These are phyloP conservation scores for Scolopax bukidnonensis DNA, from an alignment of 2,797 vertebrate species.

Conservation along the genomic window DNA sequence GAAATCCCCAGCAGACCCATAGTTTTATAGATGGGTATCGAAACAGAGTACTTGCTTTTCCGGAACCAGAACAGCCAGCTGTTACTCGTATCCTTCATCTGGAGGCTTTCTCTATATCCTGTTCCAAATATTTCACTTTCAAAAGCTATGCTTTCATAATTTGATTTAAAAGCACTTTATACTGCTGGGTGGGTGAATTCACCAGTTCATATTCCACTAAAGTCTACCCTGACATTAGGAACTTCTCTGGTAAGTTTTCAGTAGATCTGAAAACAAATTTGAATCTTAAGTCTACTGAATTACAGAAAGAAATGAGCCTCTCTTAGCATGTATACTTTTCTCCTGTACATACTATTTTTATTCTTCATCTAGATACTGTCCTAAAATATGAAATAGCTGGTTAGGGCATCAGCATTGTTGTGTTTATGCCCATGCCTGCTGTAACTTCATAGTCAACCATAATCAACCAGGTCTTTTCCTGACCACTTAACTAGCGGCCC, in stretches of 20 bases:
- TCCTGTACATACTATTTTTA: neutral
- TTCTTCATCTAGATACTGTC: neutral
- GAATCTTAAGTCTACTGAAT: neutral
- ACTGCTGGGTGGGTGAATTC: neutral
- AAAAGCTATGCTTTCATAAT: neutral
- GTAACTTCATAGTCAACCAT: neutral
- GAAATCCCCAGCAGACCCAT: neutral
- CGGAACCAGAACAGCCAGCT: neutral
- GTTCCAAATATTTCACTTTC: neutral
- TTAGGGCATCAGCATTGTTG: neutral
- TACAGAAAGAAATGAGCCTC: neutral
- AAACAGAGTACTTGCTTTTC: neutral
- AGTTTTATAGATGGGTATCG: neutral
- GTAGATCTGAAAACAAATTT: neutral
- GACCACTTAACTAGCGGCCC: neutral
- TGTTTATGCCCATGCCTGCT: neutral
- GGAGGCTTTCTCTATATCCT: neutral
- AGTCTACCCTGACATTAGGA: neutral
- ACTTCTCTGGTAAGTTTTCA: neutral
- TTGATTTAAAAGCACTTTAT: neutral
- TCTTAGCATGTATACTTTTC: neutral
- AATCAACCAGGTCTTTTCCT: neutral
- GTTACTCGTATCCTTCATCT: neutral
- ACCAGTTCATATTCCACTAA: neutral
- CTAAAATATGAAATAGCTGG: neutral